Percentiles rank a stretch among this genome's conserved stretches.
Conservation (phyloP, 2,797 vertebrate genomes). For the Prionace glauca region DNA sequence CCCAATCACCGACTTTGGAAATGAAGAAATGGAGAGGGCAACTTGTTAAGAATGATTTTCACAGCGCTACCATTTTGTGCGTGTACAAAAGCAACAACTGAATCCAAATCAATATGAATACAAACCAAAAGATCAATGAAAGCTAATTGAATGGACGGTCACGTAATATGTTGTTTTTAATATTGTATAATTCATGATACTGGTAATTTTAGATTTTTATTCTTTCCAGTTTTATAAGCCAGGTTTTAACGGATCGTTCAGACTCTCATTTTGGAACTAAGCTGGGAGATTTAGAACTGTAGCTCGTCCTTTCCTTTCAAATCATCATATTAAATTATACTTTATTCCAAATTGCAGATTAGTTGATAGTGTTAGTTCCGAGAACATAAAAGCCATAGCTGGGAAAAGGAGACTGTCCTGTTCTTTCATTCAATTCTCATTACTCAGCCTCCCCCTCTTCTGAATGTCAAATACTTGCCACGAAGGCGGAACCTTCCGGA, state of each 20-base stretch:
- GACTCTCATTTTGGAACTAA: background rate
- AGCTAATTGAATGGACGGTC: background rate
- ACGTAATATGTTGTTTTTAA: background rate
- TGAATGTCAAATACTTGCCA: slow-evolving; percentile 57
- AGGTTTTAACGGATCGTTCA: background rate
- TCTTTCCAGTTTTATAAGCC: background rate
- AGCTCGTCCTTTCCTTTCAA: background rate
- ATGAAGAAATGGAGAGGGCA: background rate
- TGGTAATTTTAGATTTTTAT: background rate
- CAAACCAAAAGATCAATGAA: background rate
- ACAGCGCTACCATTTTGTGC: background rate
- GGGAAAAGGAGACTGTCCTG: slow-evolving; percentile 38
- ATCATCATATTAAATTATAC: background rate
- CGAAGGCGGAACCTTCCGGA: slow-evolving; percentile 57
- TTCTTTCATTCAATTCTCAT: slow-evolving; percentile 60
- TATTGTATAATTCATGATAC: background rate
- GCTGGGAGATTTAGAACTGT: slow-evolving; percentile 7
- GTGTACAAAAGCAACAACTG: background rate
- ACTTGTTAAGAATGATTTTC: slow-evolving; percentile 5
- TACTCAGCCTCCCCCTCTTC: slow-evolving; percentile 56
- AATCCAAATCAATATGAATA: slow-evolving; percentile 4
- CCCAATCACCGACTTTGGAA: slow-evolving; percentile 1
- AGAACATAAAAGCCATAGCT: background rate
- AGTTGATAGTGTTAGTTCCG: slow-evolving; percentile 5
- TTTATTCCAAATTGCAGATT: slow-evolving; percentile 10